Base-by-base conservation (phyloP, 2,888 invertebrate genomes). In the Mesodorylaimus sp. region DNA sequence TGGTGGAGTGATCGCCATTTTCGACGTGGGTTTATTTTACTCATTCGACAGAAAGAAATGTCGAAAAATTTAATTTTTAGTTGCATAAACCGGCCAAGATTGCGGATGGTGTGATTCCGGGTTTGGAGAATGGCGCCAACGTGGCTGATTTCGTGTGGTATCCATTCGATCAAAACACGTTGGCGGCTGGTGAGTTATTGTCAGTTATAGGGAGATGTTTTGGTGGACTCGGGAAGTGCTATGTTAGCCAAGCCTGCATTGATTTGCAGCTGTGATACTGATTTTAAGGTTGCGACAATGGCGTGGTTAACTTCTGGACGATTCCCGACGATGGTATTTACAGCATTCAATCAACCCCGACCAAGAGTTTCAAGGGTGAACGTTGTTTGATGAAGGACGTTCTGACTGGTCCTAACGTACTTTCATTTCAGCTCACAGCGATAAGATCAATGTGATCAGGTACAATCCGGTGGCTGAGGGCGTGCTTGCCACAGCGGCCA, bases 121-220 rank as follows among this genome's bases (percentile, higher is more conserved):
- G 85, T n/a, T 70, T 93, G 59, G 81, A 89, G 52, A 87, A 91
- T 69, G 82, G 86, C 48, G 80, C 79, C 58, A 81, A 80, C 59
- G 79, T 88, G 36, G 81, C 83, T 76, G 93, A 93, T 71, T 86
- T 91, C 70, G 78, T 80, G 51, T 93, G 86, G 83, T 88, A 91
- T 74, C 91, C 91, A 1, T 89, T 89, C 69, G 75, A 85, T 67
- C 74, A 78, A 57, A 74, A 75, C 47, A 74, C 81, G 47, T 74
- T 93, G 53, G 79, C 84, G 39, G 85, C 86, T 39, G 77, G 77
- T 74, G 61, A 60, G 60, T 53, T 24, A 3, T n/a, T n/a, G n/a
- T n/a, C 16, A 16, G 19, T 23, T 7, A 13, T 5, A 39, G 24
- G 13, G 27, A 38, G n/a, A 10, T 16, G 23, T 10, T 5, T 37